Evolutionary conservation across 2,888 invertebrate genomes (phyloP).

Genomic region (Microctonus brassicae): DNA sequence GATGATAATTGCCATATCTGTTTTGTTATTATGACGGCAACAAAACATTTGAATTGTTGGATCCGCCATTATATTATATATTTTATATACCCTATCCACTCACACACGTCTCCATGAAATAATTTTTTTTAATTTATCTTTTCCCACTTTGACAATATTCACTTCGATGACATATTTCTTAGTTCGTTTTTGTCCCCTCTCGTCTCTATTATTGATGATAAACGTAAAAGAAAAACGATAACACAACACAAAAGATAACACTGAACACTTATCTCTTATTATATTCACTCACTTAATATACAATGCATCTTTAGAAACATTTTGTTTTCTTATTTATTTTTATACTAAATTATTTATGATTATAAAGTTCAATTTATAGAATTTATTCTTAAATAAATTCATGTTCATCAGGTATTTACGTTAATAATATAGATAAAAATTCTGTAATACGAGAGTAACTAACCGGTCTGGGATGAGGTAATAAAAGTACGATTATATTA

Average conservation of each 20-base stretch:
- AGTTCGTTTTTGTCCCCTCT: not conserved
- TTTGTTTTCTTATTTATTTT: not conserved
- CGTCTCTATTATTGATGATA: not conserved
- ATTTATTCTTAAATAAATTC: no score
- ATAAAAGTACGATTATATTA: not conserved
- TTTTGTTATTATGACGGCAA: slow-evolving; percentile 79
- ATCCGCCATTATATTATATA: slow-evolving; percentile 77
- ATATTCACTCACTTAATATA: not conserved
- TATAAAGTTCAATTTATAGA: not conserved
- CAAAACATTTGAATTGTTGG: slow-evolving; percentile 88
- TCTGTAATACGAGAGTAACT: not conserved
- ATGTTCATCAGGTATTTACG: no score
- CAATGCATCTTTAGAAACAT: not conserved
- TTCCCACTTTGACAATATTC: not conserved
- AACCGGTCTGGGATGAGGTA: not conserved
- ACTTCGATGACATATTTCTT: not conserved
- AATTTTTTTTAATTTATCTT: not conserved
- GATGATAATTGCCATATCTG: slow-evolving; percentile 76
- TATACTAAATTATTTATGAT: not conserved
- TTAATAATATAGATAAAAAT: no score
- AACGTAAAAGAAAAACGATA: not conserved
- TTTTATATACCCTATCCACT: no score
- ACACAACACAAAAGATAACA: not conserved
- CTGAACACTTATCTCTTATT: not conserved
- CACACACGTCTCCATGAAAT: not conserved